Conservation (phyloP, 2,113 vertebrate species). For the Gallinago jamesoni region DNA sequence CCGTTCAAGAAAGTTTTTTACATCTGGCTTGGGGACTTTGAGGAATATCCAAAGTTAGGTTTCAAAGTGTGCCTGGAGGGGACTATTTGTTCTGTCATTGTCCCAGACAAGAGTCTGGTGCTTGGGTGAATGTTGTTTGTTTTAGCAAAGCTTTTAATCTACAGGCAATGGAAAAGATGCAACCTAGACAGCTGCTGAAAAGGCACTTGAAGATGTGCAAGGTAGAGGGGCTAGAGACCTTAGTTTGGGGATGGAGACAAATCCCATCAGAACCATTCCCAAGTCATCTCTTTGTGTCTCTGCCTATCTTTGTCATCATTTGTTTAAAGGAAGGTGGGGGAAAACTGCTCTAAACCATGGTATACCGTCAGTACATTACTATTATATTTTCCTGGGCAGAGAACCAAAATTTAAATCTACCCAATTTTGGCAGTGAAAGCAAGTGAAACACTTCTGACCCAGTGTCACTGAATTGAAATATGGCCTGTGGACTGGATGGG, state of each 20-base stretch:
- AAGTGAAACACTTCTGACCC: not conserved
- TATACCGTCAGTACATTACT: not conserved
- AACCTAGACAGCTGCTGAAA: not conserved
- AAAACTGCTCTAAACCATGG: not conserved
- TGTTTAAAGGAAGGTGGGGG: not conserved
- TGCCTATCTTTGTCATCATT: not conserved
- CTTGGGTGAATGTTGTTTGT: not conserved
- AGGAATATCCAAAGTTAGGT: not conserved
- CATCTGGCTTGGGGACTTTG: not conserved
- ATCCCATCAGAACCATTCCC: not conserved
- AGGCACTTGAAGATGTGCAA: not conserved
- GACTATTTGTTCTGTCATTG: not conserved
- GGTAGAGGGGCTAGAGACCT: not conserved
- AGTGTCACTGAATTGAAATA: not conserved
- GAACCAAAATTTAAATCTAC: not conserved
- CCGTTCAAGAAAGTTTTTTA: not conserved
- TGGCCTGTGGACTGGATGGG: not conserved
- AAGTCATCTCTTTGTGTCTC: not conserved
- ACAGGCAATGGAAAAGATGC: not conserved
- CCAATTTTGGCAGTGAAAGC: not conserved
- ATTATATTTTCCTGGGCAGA: not conserved
- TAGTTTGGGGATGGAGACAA: not conserved
- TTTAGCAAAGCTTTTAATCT: conserved; percentile 21
- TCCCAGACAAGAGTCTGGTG: conserved; percentile 17
- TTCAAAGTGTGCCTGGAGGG: conserved; percentile 1